Percentiles rank a stretch among this genome's conserved stretches.
phyloP scores from a whole-genome alignment of 1,140 invertebrate genomes.

The Pararge aegeria region DNA sequence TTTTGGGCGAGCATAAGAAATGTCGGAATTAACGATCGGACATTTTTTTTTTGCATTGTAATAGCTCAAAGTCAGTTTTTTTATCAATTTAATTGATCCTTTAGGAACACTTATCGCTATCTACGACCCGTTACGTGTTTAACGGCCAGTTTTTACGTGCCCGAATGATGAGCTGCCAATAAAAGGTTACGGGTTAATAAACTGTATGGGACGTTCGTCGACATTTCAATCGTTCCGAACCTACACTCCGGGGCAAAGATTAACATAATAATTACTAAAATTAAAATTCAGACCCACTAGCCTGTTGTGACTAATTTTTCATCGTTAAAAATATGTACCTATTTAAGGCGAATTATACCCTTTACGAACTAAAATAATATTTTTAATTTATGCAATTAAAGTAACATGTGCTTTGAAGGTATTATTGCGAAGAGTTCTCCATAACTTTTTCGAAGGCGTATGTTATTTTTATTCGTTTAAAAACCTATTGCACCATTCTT shows the following conservation, averaged over 20 bases:
- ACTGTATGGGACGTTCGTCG: slow-evolving; percentile 36
- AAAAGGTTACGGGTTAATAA: slow-evolving; percentile 51
- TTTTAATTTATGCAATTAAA: not conserved
- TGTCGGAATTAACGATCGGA: too few species aligned
- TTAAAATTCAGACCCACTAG: slow-evolving; percentile 21
- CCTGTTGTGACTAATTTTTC: slow-evolving; percentile 6
- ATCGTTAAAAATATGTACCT: not conserved
- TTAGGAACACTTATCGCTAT: too few species aligned
- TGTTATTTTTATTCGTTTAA: too few species aligned
- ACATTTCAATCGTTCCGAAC: not conserved
- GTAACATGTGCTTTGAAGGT: too few species aligned
- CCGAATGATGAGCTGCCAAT: slow-evolving; percentile 23
- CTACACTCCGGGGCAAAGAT: not conserved
- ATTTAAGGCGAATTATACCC: not conserved
- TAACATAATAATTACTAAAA: slow-evolving; percentile 14
- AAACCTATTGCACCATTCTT: too few species aligned
- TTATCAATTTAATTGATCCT: too few species aligned
- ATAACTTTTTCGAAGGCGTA: too few species aligned
- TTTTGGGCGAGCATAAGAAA: too few species aligned
- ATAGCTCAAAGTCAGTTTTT: too few species aligned
- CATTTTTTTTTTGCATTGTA: too few species aligned
- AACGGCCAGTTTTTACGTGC: slow-evolving; percentile 10
- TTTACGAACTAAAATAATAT: not conserved
- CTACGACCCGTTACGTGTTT: slow-evolving; percentile 23
- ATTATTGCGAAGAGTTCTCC: too few species aligned